Conservation (phyloP, 1,140 invertebrate species). For the Leptinotarsa texana region DNA sequence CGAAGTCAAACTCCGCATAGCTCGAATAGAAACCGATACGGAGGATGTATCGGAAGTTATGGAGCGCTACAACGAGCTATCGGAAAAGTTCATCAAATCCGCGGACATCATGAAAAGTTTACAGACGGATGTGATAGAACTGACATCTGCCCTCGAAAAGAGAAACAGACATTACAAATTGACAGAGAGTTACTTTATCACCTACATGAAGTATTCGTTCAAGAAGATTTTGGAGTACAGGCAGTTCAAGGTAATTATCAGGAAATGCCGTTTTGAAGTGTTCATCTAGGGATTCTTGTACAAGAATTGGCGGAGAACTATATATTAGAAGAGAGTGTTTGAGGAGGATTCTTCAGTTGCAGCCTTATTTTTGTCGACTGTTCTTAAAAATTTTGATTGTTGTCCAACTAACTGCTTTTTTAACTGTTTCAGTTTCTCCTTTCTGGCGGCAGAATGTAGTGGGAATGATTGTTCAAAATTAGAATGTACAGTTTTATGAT, state of each 20-base stretch:
- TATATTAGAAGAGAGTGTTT: no score
- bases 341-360: no score
- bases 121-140: conserved; percentile 34
- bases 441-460: no score
- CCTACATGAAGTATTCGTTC: conserved; percentile 47
- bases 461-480: no score
- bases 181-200: conserved; percentile 48
- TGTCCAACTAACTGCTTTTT: no score
- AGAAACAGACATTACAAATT: conserved; percentile 43
- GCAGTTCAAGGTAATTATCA: conserved; percentile 44
- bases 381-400: no score
- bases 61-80: conserved; percentile 35
- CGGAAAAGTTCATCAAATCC: conserved; percentile 34
- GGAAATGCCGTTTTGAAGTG: no score
- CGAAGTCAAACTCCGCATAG: conserved; percentile 36
- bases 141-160: conserved; percentile 34
- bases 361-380: no score
- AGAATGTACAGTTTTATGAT: no score
- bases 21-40: conserved; percentile 37
- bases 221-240: conserved; percentile 44
- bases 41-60: conserved; percentile 36
- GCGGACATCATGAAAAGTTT: conserved; percentile 36
- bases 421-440: no score
- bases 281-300: not conserved
- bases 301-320: no score